Base-by-base conservation (phyloP, 2,797 vertebrate genomes). In the Sparus aurata region DNA sequence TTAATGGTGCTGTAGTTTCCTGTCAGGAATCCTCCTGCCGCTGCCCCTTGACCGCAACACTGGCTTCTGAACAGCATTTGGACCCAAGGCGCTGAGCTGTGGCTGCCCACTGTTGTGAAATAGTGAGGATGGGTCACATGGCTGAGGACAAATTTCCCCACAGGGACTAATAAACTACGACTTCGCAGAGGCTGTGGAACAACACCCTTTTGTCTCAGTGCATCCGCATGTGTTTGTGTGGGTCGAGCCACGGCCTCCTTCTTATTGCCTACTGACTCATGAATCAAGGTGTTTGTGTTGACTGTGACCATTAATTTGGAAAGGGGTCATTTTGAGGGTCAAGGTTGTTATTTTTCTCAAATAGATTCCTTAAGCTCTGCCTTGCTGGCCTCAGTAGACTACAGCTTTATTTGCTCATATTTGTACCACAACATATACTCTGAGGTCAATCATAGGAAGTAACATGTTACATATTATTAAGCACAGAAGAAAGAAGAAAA, bases 201-300 rank as follows among this genome's bases (percentile, higher is more conserved):
- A 52, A 18, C 13, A 45, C 27, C 13, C 55, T 55, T 45, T n/a
- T 46, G 10, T 54, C 45, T 46, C 5, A 38, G 1, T 38, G 34
- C 34, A 34, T 38, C 38, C 10, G 2, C 38, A 38, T 38, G 38
- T 38, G 10, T 38, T 38, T 61, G 50, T 72, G 27, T 13, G n/a
- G 11, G 16, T 52, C 15, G 25, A 47, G 49, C 45, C 34, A 8
- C 38, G 23, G 13, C 65, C 67, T 53, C 45, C 43, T 49, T n/a
- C 11, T 46, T 16, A n/a, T 38, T 7, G 34, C 12, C 53, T n/a
- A 47, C n/a, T 52, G 45, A 50, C n/a, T 79, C 75, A 73, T 77
- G 69, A 83, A 85, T 87, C 80, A 78, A 60, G 41, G 45, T 64
- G 53, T 73, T 83, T 76, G 61, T 62, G 46, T 77, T 67, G 62